Evolutionary conservation across 2,113 vertebrate genomes (phyloP).

Genomic region (Tragelaphus scriptus): DNA sequence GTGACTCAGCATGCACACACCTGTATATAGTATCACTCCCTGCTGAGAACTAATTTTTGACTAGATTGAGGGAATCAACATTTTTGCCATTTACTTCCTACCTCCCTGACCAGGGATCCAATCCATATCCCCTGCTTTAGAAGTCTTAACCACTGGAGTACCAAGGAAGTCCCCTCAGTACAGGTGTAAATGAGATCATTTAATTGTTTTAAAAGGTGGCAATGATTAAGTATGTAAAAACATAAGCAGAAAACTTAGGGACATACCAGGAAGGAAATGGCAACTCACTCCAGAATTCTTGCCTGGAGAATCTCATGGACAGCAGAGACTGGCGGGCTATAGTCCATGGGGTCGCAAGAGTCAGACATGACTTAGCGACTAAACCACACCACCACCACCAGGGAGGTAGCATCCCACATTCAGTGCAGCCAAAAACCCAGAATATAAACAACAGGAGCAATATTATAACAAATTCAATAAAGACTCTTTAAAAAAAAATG

Average conservation of each 20-base stretch:
- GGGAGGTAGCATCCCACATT: background rate
- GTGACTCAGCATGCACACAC: accelerated
- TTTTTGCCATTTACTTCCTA: no score
- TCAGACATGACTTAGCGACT: accelerated
- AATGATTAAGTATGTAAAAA: background rate
- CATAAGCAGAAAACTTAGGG: background rate
- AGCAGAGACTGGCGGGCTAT: accelerated
- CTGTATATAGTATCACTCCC: background rate
- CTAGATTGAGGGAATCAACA: accelerated
- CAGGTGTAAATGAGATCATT: background rate
- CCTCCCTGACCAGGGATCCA: background rate
- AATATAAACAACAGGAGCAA: background rate
- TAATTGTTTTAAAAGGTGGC: background rate
- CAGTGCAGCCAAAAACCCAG: accelerated
- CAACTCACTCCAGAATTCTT: background rate
- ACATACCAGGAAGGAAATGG: background rate
- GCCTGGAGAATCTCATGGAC: background rate
- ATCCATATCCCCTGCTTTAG: background rate
- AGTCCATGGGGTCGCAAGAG: background rate
- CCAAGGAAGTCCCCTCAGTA: background rate
- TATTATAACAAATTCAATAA: background rate
- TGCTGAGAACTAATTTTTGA: accelerated
- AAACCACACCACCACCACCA: background rate
- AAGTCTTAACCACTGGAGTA: background rate
- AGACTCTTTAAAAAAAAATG: background rate